A percentile compares a stretch with the other conserved stretches of the same genome.
Conservation (phyloP, 2,888 invertebrate genomes). For the Rhimphoctona megacephalus region DNA sequence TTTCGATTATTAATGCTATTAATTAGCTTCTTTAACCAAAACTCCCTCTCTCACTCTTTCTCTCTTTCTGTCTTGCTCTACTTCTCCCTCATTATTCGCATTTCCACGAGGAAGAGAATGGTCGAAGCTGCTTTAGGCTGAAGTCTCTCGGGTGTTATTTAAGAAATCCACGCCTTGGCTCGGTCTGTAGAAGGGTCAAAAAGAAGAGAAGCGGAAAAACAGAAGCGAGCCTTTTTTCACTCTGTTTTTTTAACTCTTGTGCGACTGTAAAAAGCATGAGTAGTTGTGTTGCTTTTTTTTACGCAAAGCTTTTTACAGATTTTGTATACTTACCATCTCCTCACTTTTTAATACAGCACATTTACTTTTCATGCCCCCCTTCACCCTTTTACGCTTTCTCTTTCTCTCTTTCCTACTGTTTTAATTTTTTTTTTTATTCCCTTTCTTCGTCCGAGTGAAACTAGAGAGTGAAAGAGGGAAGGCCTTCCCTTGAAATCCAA, state of each 20-base stretch:
- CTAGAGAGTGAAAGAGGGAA: constrained; percentile 13
- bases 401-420: background rate
- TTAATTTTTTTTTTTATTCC: background rate
- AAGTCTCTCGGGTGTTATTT: constrained; percentile 61
- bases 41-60: constrained; percentile 8
- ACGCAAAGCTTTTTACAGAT: constrained; percentile 75
- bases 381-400: constrained; percentile 17
- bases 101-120: constrained; percentile 24
- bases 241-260: constrained; percentile 55
- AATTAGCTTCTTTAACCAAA: constrained; percentile 72
- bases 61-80: constrained; percentile 26
- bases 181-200: constrained; percentile 60
- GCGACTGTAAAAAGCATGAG: constrained; percentile 61
- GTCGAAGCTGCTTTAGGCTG: constrained; percentile 41
- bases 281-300: constrained; percentile 66
- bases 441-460: constrained; percentile 29
- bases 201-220: constrained; percentile 41
- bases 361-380: constrained; percentile 38
- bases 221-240: constrained; percentile 30
- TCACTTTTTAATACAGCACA: constrained; percentile 47
- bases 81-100: constrained; percentile 35
- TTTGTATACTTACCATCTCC: constrained; percentile 70
- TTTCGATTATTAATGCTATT: constrained; percentile 79
- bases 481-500: constrained; percentile 48
- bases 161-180: constrained; percentile 71